Base-by-base conservation (phyloP, 2,113 vertebrate genomes). In the Ramphastos sulfuratus region DNA sequence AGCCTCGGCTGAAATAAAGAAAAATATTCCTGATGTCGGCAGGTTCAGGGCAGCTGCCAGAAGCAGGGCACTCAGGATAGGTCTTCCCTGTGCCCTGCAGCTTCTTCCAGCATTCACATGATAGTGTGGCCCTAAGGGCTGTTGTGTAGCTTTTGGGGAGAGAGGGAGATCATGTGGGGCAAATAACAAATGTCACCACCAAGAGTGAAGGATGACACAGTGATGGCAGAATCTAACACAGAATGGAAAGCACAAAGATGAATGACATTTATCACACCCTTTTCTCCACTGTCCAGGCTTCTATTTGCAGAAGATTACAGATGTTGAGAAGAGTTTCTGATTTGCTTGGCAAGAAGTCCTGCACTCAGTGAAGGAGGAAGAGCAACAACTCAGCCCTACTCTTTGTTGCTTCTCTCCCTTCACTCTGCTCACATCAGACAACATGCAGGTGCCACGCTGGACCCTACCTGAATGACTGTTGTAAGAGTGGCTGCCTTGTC, bases 401-500 rank as follows among this genome's bases (percentile, higher is more conserved):
- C 42, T 52, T 76, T 42, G 44, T n/a, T 30, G 20, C 24, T 58
- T 90, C 37, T 9, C 24, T 44, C 20, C 46, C 63, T 52, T 33
- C 54, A 7, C 50, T 71, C 31, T 24, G 46, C 28, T 90, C 70
- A 19, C 0, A 0, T 48, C 24, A 35, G 50, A 25, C 63, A 28
- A 2, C 7, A 2, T 3, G 44, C 60, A 35, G 48, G 7, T 52
- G 42, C 77, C 6, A 0, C 19, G 8, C 50, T n/a, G 74, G 44
- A 58, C 70, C 25, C 73, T 24, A 25, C 71, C 50, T n/a, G 31
- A 23, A 18, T 37, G 44, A 7, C 10, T 65, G 2, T 61, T 42
- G 7, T 11, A n/a, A 15, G 24, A 46, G 37, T 10, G 9, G 61
- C 63, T 65, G 9, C 18, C 64, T 15, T 28, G 0, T 21, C 52